Evolutionary conservation across 2,888 invertebrate genomes (phyloP).

Genomic region (Sipha maydis): DNA sequence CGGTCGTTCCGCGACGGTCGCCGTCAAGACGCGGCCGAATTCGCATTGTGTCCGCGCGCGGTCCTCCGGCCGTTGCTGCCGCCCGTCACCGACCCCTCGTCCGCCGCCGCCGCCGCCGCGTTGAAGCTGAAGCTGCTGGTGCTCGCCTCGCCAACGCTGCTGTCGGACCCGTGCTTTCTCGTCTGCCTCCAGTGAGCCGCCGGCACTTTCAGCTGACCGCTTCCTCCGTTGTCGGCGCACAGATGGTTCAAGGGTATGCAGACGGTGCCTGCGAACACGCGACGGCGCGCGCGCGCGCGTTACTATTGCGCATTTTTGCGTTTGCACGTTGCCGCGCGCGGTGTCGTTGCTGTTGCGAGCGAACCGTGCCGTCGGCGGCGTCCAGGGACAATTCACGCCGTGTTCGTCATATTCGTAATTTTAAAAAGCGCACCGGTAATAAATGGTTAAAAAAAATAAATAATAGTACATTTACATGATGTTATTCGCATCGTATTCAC

Average conservation of each 20-base stretch:
- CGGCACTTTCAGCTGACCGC: slow-evolving; percentile 45
- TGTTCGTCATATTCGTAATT: no score
- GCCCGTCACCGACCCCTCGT: neutral
- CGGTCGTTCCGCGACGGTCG: neutral
- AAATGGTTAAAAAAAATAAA: no score
- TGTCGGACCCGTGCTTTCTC: slow-evolving; percentile 47
- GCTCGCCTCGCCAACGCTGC: slow-evolving; percentile 25
- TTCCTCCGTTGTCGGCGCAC: slow-evolving; percentile 39
- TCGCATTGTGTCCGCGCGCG: slow-evolving; percentile 12
- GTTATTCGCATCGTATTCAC: no score
- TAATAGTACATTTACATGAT: no score
- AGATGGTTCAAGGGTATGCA: slow-evolving; percentile 57
- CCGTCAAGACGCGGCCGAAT: slow-evolving; percentile 44
- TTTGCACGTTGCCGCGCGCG: no score
- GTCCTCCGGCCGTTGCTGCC: neutral
- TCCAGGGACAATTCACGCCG: no score
- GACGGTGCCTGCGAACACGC: slow-evolving; percentile 39
- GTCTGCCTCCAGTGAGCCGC: slow-evolving; percentile 26
- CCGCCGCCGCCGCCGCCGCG: neutral
- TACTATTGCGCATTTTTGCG: no score
- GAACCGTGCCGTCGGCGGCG: no score
- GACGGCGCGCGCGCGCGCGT: no score
- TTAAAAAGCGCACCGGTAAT: no score
- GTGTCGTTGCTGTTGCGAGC: no score
- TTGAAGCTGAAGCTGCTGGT: slow-evolving; percentile 17